These are phyloP conservation scores for Smittia sp. DNA, from an alignment of 2,888 invertebrate genomes.

Conservation along the genomic window DNA sequence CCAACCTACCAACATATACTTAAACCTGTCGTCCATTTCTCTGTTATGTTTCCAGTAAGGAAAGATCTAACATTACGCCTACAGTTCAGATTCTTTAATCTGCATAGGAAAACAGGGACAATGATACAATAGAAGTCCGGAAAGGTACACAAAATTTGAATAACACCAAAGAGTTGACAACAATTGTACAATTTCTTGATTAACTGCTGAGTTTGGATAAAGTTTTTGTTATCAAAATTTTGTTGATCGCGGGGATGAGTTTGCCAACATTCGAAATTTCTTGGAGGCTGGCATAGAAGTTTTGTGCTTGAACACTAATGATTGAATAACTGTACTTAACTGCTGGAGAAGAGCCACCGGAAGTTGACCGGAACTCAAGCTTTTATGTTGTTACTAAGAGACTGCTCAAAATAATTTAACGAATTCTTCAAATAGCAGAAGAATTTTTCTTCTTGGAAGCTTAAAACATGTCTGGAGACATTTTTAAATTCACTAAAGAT, in stretches of 20 bases:
- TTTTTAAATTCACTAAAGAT: too few species aligned
- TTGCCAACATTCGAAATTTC: too few species aligned
- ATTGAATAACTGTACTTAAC: too few species aligned
- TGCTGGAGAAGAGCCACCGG: too few species aligned
- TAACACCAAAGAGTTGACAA: conserved; percentile 1
- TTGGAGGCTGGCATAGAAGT: too few species aligned
- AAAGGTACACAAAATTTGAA: conserved; percentile 16
- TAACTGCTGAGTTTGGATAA: conserved; percentile 8
- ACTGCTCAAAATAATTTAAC: too few species aligned
- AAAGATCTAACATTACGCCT: conserved; percentile 94
- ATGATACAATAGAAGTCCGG: conserved; percentile 67
- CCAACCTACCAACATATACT: not conserved
- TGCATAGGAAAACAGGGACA: conserved; percentile 76
- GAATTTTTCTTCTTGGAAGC: too few species aligned
- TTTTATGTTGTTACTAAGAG: too few species aligned
- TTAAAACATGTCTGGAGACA: too few species aligned
- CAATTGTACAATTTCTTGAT: not conserved
- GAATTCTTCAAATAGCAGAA: too few species aligned
- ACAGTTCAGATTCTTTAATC: conserved; percentile 91
- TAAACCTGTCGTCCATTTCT: conserved; percentile 40
- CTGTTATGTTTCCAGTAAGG: conserved; percentile 72
- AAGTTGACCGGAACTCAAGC: too few species aligned
- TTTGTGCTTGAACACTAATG: too few species aligned
- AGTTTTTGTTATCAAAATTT: conserved; percentile 9
- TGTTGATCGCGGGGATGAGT: not conserved